These are phyloP conservation scores for Cyprinodon variegatus DNA, from an alignment of 2,113 vertebrate genomes.

Conservation along the genomic window DNA sequence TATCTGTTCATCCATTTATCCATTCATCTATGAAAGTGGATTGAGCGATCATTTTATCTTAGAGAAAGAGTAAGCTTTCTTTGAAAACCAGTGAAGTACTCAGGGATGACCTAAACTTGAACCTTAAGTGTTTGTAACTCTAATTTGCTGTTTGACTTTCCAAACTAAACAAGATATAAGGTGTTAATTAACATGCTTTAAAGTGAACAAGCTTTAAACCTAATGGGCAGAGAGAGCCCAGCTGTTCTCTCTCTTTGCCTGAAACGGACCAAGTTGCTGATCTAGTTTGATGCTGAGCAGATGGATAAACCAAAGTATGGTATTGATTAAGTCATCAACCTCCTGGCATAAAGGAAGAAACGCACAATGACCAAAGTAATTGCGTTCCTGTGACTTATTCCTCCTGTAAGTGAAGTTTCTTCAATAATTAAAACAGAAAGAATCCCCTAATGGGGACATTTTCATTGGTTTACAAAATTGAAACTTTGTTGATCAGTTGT, in stretches of 20 bases:
- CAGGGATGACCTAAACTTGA: background rate
- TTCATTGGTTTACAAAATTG: background rate
- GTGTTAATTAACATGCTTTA: background rate
- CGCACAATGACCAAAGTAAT: background rate
- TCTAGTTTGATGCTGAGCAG: constrained; percentile 1
- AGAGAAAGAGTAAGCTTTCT: background rate
- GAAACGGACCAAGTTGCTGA: background rate
- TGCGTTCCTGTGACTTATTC: background rate
- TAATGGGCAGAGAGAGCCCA: background rate
- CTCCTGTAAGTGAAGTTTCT: background rate
- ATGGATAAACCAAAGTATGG: background rate
- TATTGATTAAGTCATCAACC: constrained; percentile 4
- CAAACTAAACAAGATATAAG: background rate
- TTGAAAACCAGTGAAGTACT: background rate
- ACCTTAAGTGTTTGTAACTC: background rate
- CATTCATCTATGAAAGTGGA: background rate
- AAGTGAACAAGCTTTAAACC: background rate
- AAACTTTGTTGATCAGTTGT: background rate
- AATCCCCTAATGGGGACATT: background rate
- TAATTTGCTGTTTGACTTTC: background rate
- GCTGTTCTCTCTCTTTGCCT: background rate
- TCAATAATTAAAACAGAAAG: background rate
- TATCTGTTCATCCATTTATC: too few species aligned
- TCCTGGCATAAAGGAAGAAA: background rate
- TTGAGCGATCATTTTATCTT: background rate